phyloP scores from a whole-genome alignment of 2,888 invertebrate species.

The Andrena fulva region DNA sequence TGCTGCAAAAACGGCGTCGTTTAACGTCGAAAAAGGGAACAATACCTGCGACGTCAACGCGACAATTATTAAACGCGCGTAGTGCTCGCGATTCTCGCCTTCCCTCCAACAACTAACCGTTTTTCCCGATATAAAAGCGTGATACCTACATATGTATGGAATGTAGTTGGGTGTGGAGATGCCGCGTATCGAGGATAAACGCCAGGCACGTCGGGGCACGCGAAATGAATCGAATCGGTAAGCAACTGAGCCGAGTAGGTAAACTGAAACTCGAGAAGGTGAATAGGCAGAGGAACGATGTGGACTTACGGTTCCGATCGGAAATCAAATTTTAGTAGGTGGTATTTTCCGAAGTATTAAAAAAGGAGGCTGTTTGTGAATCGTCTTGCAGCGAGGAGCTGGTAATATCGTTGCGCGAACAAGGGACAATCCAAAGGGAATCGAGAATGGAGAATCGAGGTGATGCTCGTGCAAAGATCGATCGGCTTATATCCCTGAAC shows the following conservation, averaged over 20 bases:
- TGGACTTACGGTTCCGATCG: not conserved
- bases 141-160: too few relatives aligned
- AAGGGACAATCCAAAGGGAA: slow-evolving; percentile 2
- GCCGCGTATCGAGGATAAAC: not conserved
- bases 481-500: slow-evolving; percentile 40
- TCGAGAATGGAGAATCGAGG: slow-evolving; percentile 11
- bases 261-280: not conserved
- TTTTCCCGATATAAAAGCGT: slow-evolving; percentile 6
- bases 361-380: not conserved
- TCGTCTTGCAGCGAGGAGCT: not conserved
- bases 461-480: slow-evolving; percentile 35
- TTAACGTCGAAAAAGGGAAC: too few relatives aligned
- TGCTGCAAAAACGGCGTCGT: too few relatives aligned
- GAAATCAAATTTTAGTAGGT: slow-evolving; percentile 13
- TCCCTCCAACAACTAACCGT: too few relatives aligned
- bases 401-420: not conserved
- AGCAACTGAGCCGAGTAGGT: slow-evolving; percentile 15
- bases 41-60: too few relatives aligned
- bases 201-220: not conserved
- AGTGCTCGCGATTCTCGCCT: too few relatives aligned
- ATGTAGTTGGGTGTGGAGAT: not conserved
- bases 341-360: slow-evolving; percentile 11
- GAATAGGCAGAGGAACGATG: not conserved
- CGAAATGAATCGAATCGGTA: slow-evolving; percentile 16
- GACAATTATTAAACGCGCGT: too few relatives aligned